These are phyloP conservation scores for Plutomurus gul DNA, from an alignment of 1,140 invertebrate species.

Conservation along the genomic window DNA sequence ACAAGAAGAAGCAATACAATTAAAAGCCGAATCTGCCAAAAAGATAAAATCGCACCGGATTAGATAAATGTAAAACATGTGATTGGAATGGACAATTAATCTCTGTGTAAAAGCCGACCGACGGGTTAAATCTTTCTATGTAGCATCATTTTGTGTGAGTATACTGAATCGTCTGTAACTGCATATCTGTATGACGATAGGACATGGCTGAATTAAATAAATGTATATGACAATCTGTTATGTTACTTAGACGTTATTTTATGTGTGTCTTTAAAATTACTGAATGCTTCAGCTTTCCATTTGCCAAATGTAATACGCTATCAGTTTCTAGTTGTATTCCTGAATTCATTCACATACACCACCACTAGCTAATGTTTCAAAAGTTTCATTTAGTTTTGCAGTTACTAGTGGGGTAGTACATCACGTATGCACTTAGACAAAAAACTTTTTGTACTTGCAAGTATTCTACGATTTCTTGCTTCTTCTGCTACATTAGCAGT, in stretches of 20 bases:
- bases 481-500: background rate
- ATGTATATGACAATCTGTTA: background rate
- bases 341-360: too few relatives aligned
- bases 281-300: too few relatives aligned
- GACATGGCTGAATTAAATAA: slow-evolving; percentile 8
- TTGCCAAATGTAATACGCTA: too few relatives aligned
- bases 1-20: background rate
- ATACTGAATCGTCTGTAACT: too few relatives aligned
- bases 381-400: too few relatives aligned
- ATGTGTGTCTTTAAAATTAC: too few relatives aligned
- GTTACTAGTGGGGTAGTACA: too few relatives aligned
- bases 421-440: background rate
- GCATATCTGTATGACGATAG: too few relatives aligned
- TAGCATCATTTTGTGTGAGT: too few relatives aligned
- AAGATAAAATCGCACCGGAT: background rate
- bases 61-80: background rate
- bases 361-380: too few relatives aligned
- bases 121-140: background rate
- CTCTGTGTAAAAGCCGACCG: background rate
- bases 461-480: background rate
- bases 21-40: background rate
- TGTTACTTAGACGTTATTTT: too few relatives aligned
- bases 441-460: background rate
- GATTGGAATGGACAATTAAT: slow-evolving; percentile 19
- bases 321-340: too few relatives aligned